Conservation (phyloP, 2,113 vertebrate species). For the Philantomba maxwellii region DNA sequence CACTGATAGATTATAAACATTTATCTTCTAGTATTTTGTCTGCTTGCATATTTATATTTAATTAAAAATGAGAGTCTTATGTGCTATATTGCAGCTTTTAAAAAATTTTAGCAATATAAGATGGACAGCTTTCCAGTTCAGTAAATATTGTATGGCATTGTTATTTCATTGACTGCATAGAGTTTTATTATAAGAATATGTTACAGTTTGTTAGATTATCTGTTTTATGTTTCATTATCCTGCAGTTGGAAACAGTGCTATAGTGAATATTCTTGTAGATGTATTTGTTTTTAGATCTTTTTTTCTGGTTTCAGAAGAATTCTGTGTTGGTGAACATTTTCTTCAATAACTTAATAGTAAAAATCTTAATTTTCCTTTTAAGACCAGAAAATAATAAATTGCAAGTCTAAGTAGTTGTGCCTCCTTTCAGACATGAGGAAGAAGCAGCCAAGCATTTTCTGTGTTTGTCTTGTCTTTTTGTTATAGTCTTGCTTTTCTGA, state of each 20-base stretch:
- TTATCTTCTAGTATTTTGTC: not conserved
- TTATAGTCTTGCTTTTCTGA: not conserved
- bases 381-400: not conserved
- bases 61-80: not conserved
- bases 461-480: not conserved
- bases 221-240: not conserved
- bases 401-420: not conserved
- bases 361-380: not conserved
- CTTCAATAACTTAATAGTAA: not conserved
- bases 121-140: not conserved
- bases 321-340: not conserved
- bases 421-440: not conserved
- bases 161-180: not conserved
- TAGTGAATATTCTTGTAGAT: not conserved
- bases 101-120: not conserved
- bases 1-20: not conserved
- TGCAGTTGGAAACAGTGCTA: not conserved
- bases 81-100: not conserved
- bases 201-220: not conserved
- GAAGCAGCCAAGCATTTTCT: not conserved
- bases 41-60: not conserved
- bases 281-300: not conserved
- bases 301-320: conserved; percentile 13
- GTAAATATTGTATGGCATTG: not conserved
- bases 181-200: not conserved